Percentiles rank a stretch among this genome's conserved stretches.
Conservation (phyloP, 2,797 vertebrate species). For the Cyprinella venusta region DNA sequence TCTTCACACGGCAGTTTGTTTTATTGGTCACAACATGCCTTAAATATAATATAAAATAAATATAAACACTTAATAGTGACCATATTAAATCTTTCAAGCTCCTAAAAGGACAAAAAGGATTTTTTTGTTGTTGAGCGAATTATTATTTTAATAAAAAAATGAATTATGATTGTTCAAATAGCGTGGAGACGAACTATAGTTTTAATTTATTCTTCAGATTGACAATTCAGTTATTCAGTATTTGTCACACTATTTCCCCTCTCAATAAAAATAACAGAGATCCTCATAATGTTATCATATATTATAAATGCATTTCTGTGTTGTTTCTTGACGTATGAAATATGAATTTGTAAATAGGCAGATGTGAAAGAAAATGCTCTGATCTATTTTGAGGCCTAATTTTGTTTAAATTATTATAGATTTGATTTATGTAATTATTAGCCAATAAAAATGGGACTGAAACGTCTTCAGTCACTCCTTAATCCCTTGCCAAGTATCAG, state of each 20-base stretch:
- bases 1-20: background rate
- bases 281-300: constrained; percentile 45
- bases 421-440: constrained; percentile 46
- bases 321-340: constrained; percentile 40
- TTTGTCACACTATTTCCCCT: constrained; percentile 62
- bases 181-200: background rate
- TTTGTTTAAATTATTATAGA: constrained; percentile 64
- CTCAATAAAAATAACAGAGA: constrained; percentile 42
- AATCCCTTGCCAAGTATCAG: constrained; percentile 36
- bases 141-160: background rate
- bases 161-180: background rate
- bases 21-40: background rate
- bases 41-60: background rate
- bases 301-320: constrained; percentile 55
- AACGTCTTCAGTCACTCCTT: constrained; percentile 27
- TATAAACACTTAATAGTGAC: background rate
- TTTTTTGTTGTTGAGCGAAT: background rate
- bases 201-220: constrained; percentile 38
- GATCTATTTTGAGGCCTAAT: constrained; percentile 62
- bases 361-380: constrained; percentile 59
- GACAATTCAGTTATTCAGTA: background rate
- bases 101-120: background rate
- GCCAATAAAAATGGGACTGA: constrained; percentile 41
- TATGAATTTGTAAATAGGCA: constrained; percentile 55
- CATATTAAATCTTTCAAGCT: background rate